Evolutionary conservation across 1,140 invertebrate species (phyloP).

Genomic region (Hypsibius dujardini): DNA sequence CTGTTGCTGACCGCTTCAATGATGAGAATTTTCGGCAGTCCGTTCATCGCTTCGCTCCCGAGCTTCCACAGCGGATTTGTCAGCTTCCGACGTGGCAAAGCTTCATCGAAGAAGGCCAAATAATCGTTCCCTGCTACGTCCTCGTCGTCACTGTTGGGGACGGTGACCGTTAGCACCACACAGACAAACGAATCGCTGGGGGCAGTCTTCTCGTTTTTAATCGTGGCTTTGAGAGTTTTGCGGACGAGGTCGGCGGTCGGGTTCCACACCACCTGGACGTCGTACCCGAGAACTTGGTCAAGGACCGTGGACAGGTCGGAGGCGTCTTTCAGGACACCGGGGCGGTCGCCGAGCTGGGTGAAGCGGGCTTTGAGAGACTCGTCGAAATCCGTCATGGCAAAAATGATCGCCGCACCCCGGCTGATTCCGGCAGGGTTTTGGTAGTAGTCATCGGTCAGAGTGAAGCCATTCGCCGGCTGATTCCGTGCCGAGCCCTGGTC

Average conservation of each 20-base stretch:
- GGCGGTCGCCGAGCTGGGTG: neutral
- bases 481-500: neutral
- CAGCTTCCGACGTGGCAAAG: neutral
- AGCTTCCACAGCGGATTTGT: neutral
- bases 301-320: neutral
- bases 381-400: neutral
- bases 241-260: neutral
- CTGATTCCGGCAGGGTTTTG: neutral
- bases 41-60: neutral
- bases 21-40: neutral
- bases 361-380: neutral
- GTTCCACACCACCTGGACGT: neutral
- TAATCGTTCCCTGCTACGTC: neutral
- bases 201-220: neutral
- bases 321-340: constrained; percentile 5
- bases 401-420: neutral
- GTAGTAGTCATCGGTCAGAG: neutral
- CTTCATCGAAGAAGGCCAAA: neutral
- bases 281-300: neutral
- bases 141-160: neutral
- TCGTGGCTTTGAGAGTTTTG: neutral
- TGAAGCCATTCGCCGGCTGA: neutral
- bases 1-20: neutral
- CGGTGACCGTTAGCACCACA: neutral
- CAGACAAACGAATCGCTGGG: neutral